Conservation (phyloP, 2,888 invertebrate genomes). For the Pantelozetes paolii region DNA sequence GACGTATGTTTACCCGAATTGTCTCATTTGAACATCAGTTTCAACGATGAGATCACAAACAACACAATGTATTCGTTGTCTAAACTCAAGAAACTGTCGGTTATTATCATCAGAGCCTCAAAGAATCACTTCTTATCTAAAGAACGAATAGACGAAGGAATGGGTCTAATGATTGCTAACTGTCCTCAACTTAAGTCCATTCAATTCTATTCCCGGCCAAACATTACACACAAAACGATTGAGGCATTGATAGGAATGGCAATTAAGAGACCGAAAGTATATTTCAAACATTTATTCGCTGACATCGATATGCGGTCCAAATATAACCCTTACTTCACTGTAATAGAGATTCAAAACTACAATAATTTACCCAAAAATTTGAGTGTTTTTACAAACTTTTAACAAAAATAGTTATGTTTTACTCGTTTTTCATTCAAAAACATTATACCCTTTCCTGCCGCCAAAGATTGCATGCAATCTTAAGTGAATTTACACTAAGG, state of each 20-base stretch:
- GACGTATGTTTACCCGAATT: background rate
- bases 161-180: background rate
- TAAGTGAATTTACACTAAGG: too few species aligned
- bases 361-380: constrained; percentile 1
- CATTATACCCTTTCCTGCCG: too few species aligned
- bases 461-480: too few species aligned
- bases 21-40: constrained; percentile 1
- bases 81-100: background rate
- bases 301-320: constrained; percentile 18
- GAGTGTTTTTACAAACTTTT: background rate
- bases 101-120: constrained; percentile 11
- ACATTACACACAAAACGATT: constrained; percentile 13
- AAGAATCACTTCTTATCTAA: constrained; percentile 1
- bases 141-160: constrained; percentile 12
- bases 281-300: background rate
- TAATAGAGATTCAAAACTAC: constrained; percentile 14
- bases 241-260: constrained; percentile 6
- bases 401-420: background rate
- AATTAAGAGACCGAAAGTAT: background rate
- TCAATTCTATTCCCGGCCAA: constrained; percentile 5
- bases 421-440: too few species aligned
- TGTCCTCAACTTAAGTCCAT: background rate
- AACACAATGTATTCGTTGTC: constrained; percentile 2
- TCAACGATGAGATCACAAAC: background rate
- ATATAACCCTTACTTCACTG: constrained; percentile 11